A percentile compares a stretch with the other conserved stretches of the same genome.
Conservation (phyloP, 2,888 invertebrate species). For the Parnassius orleans region DNA sequence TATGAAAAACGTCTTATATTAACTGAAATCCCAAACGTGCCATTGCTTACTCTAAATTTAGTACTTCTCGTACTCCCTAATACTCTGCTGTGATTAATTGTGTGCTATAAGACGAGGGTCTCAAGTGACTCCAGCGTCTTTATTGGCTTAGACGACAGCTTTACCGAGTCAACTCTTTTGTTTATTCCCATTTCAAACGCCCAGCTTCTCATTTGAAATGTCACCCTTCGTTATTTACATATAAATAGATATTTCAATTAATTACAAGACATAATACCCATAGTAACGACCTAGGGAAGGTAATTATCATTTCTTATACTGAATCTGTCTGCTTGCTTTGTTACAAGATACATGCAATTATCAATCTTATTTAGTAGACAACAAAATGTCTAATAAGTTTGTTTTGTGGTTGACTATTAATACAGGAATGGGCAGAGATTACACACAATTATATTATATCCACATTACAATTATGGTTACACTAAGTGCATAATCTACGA, state of each 20-base stretch:
- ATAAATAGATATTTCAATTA: slow-evolving; percentile 20
- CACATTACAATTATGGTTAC: not conserved
- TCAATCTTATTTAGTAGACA: too few relatives aligned
- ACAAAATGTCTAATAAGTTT: too few relatives aligned
- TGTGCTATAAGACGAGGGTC: slow-evolving; percentile 53
- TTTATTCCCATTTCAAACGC: slow-evolving; percentile 22
- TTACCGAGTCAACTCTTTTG: slow-evolving; percentile 37
- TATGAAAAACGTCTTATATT: not conserved
- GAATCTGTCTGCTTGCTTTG: not conserved
- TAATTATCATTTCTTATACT: slow-evolving; percentile 4
- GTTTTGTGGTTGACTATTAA: too few relatives aligned
- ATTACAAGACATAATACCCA: slow-evolving; percentile 12
- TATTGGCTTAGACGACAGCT: slow-evolving; percentile 36
- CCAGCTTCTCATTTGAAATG: slow-evolving; percentile 18
- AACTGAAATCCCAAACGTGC: not conserved
- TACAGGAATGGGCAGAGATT: too few relatives aligned
- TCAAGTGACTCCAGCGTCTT: slow-evolving; percentile 33
- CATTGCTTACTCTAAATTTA: slow-evolving; percentile 19
- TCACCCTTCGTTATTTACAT: slow-evolving; percentile 12
- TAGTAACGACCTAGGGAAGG: not conserved
- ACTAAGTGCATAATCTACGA: too few relatives aligned
- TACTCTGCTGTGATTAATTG: slow-evolving; percentile 55
- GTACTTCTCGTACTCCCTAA: slow-evolving; percentile 23
- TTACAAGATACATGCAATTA: not conserved
- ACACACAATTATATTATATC: not conserved